Base-by-base conservation (phyloP, 1,140 invertebrate genomes). In the Caenorhabditis elegans region DNA sequence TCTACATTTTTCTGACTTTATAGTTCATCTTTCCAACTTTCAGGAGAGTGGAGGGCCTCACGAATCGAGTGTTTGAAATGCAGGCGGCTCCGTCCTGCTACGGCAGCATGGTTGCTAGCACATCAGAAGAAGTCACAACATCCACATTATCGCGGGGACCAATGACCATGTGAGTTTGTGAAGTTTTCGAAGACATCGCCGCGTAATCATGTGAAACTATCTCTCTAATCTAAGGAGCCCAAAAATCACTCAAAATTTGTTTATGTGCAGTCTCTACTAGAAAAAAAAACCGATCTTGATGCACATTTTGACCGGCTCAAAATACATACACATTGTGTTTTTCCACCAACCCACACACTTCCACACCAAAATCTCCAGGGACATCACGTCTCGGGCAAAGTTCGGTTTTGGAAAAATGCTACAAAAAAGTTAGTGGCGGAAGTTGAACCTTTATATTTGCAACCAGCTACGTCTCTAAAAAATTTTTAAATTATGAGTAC, bases 201-300 rank as follows among this genome's bases (percentile, higher is more conserved):
- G 19, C 19, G 60, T 70, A 70, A 70, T 70, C 60, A 70, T 11
- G 60, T 19, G 3, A 8, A 0, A 43, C 60, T 22, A 70, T 70
- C 60, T 70, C 4, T 3, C 17, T 22, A 17, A 34, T 34, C 22
- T 36, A 13, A 22, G 34, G 53, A 28, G 53, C 17, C 53, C 53
- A 60, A 31, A 60, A 34, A 60, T 26, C 53, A 28, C 8, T 15
- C 13, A 60, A 60, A 53, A 70, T 70, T 70, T 70, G 31, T 39
- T 70, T 70, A 70, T 43, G n/a, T n/a, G 10, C 34, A 19, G 3
- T 10, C n/a, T 17, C 17, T 39, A 43, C n/a, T 31, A 5, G 43
- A 70, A 70, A 70, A n/a, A n/a, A n/a, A n/a, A n/a, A n/a, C n/a
- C 39, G 60, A 70, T 70, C 60, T 70, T 70, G 60, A 70, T 22